Evolutionary conservation across 2,888 invertebrate species (phyloP).

Genomic region (Deroplatys truncata): DNA sequence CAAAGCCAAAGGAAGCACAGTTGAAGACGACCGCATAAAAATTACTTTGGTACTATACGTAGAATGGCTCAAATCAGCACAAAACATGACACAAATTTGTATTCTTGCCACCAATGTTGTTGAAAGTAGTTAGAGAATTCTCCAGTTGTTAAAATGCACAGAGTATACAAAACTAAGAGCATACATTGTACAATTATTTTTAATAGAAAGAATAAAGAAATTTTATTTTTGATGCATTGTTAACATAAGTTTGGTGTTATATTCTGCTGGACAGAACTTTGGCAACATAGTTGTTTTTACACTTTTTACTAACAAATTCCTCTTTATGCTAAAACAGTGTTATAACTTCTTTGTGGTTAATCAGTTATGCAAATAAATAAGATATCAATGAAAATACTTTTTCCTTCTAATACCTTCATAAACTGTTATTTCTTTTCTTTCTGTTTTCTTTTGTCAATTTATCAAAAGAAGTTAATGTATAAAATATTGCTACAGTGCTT

Average conservation of each 20-base stretch:
- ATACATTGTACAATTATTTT: not conserved
- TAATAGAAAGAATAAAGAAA: not conserved
- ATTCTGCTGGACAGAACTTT: not conserved
- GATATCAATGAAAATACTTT: not conserved
- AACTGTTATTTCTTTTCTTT: too few species aligned
- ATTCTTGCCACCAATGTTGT: not conserved
- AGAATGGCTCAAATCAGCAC: not conserved
- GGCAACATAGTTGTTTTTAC: not conserved
- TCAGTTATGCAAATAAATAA: not conserved
- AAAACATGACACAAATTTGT: not conserved
- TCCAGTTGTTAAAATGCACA: not conserved
- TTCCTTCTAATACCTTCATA: not conserved
- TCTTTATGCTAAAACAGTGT: not conserved
- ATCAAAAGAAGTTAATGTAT: too few species aligned
- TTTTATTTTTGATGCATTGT: not conserved
- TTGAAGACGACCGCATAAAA: not conserved
- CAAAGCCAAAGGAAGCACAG: slow-evolving; percentile 6
- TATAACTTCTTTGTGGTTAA: not conserved
- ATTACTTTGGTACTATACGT: not conserved
- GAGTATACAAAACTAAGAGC: not conserved
- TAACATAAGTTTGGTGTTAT: not conserved
- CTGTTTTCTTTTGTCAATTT: too few species aligned
- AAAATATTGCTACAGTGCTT: too few species aligned
- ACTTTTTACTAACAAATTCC: not conserved
- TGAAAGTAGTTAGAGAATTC: not conserved